Base-by-base conservation (phyloP, 1,140 invertebrate genomes). In the Teleogryllus occipitalis region DNA sequence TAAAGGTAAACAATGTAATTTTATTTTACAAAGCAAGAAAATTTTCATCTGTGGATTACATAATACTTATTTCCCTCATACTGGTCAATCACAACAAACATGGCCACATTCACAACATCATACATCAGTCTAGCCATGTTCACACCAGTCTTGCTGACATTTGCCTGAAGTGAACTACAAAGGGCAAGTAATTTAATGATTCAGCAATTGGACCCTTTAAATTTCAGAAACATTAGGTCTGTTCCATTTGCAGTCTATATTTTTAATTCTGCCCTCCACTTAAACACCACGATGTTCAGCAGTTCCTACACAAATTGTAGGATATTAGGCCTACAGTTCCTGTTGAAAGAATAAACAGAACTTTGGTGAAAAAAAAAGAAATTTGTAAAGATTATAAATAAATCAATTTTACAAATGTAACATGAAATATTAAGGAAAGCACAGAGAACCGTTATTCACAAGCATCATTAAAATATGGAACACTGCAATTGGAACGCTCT, bases 121-220 rank as follows among this genome's bases (percentile, higher is more conserved):
- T 18, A 65, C 54, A 65, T 65, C 54, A 65, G 54, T 65, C 54
- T 65, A 65, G 54, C 54, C 54, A 65, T 65, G 54, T 65, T 65
- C 54, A 65, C 18, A 65, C 18, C 54, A 65, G 54, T 65, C 54
- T 18, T 65, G 18, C 54, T 65, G 54, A 65, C 54, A 65, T 65
- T 65, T 65, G 54, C 54, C 54, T 65, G 10, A 10, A 65, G 54
- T 65, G 54, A 65, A 65, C 54, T 65, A 65, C 18, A 3, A 18
- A 65, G 54, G 54, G 54, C 7, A 65, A 18, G 54, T 65, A 65
- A 14, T 65, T 65, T 65, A 65, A 65, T 18, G 18, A 65, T 18
- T 65, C 18, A 18, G 54, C 54, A 65, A 65, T 65, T 65, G 54
- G 54, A 65, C 54, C 54, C 54, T 14, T 65, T 3, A 65, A 18